Evolutionary conservation across 2,797 vertebrate genomes (phyloP).

Genomic region (Anguilla pacifica): DNA sequence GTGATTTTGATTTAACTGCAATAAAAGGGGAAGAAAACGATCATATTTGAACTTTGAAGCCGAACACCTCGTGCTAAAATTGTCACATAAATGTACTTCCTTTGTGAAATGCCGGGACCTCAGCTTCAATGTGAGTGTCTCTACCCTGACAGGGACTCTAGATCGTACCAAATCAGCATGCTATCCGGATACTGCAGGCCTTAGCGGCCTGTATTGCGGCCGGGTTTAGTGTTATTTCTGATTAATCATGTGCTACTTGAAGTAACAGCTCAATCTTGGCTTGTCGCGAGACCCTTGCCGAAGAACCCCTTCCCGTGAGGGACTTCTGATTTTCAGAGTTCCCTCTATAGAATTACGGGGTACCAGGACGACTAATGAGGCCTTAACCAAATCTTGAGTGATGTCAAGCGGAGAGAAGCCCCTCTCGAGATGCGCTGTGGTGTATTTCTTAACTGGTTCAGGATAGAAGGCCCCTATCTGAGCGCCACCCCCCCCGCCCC

Average conservation of each 20-base stretch:
- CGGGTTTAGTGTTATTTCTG: not conserved
- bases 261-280: not conserved
- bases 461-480: not conserved
- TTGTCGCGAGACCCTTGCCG: not conserved
- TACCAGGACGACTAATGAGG: not conserved
- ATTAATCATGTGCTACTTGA: not conserved
- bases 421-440: not conserved
- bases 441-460: not conserved
- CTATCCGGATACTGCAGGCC: not conserved
- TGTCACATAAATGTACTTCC: not conserved
- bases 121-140: too few species aligned
- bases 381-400: not conserved
- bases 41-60: not conserved
- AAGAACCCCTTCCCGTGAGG: not conserved
- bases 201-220: not conserved
- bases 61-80: not conserved
- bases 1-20: too few species aligned
- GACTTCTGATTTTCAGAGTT: not conserved
- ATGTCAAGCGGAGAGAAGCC: not conserved
- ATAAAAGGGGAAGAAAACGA: not conserved
- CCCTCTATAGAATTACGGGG: not conserved
- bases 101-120: too few species aligned
- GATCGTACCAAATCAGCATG: not conserved
- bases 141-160: too few species aligned
- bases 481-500: not conserved